Percentiles rank a stretch among this genome's conserved stretches.
Evolutionary conservation across 1,140 invertebrate genomes (phyloP).

Genomic region (Cardiocondyla obscurior): DNA sequence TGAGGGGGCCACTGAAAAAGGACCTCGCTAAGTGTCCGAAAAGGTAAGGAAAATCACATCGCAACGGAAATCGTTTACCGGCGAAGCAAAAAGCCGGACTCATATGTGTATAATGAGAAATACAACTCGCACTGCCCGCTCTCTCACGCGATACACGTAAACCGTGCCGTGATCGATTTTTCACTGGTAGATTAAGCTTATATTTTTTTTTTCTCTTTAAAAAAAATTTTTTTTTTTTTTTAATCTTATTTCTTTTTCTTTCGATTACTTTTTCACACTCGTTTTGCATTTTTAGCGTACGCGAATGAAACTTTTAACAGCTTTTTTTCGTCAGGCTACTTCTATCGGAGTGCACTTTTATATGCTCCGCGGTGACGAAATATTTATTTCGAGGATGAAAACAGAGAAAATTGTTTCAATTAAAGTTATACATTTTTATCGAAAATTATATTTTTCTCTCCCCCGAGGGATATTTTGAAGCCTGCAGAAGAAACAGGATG

Average conservation of each 20-base stretch:
- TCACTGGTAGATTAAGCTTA: slow-evolving; percentile 19
- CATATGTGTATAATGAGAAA: slow-evolving; percentile 59
- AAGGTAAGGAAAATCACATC: slow-evolving; percentile 78
- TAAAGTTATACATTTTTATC: background rate
- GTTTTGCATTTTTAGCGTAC: slow-evolving; percentile 13
- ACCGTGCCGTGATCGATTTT: slow-evolving; percentile 62
- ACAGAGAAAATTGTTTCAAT: background rate
- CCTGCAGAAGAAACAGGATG: background rate
- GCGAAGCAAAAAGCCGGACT: slow-evolving; percentile 39
- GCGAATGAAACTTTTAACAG: slow-evolving; percentile 3
- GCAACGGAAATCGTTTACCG: slow-evolving; percentile 35
- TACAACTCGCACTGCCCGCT: slow-evolving; percentile 80
- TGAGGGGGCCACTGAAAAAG: slow-evolving; percentile 70
- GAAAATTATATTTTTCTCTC: background rate
- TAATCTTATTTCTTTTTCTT: background rate
- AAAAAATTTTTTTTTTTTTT: slow-evolving; percentile 22
- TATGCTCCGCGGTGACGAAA: background rate
- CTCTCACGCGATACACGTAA: slow-evolving; percentile 75
- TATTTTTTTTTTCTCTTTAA: too few relatives aligned
- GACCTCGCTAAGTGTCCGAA: slow-evolving; percentile 78
- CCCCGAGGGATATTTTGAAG: background rate
- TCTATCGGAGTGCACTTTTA: background rate
- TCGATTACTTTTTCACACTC: background rate
- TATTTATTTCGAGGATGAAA: background rate
- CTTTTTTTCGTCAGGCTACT: background rate